Conservation (phyloP, 2,888 invertebrate genomes). For the Hyposoter dolosus region DNA sequence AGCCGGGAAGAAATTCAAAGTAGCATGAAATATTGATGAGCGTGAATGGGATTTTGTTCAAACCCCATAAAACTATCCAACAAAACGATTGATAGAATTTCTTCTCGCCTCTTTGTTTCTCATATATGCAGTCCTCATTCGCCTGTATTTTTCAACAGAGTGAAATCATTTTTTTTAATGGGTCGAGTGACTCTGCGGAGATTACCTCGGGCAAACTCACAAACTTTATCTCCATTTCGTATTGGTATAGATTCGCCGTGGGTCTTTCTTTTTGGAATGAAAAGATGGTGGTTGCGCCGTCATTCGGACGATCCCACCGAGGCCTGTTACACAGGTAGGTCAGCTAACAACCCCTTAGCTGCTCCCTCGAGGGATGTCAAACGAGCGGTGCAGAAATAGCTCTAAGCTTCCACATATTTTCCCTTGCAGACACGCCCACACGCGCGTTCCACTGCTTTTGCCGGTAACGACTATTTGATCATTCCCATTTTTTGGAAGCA, state of each 20-base stretch:
- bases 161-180: neutral
- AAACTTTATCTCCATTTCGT: neutral
- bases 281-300: constrained; percentile 45
- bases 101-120: too few relatives aligned
- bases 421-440: constrained; percentile 1
- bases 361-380: constrained; percentile 75
- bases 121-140: too few relatives aligned
- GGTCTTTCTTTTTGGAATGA: constrained; percentile 12
- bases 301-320: constrained; percentile 76
- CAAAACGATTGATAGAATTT: too few relatives aligned
- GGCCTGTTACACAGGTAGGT: constrained; percentile 82
- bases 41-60: too few relatives aligned
- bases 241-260: neutral
- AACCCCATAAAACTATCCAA: too few relatives aligned
- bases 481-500: constrained; percentile 70
- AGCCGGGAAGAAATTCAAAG: too few relatives aligned
- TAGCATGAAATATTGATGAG: too few relatives aligned
- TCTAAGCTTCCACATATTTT: constrained; percentile 59
- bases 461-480: constrained; percentile 80
- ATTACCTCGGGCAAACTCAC: neutral
- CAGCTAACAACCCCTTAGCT: constrained; percentile 82
- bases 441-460: constrained; percentile 50
- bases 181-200: neutral
- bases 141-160: neutral
- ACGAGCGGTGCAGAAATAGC: constrained; percentile 72